These are phyloP conservation scores for Cardiocondyla obscurior DNA, from an alignment of 1,140 invertebrate species.

Conservation along the genomic window DNA sequence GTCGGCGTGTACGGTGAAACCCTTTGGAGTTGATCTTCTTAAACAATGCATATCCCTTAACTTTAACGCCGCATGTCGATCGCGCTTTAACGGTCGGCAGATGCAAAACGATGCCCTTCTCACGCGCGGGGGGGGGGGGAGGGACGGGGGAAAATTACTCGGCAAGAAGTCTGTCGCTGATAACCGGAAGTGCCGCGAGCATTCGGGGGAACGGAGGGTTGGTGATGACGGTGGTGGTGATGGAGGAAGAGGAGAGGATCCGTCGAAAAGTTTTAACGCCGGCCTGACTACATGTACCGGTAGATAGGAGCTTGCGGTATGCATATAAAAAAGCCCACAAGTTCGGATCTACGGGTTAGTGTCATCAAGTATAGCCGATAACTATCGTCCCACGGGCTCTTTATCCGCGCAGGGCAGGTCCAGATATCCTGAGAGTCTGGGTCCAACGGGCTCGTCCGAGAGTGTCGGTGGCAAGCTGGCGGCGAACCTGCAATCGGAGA, in stretches of 20 bases:
- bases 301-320: conserved; percentile 85
- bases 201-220: conserved; percentile 39
- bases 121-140: conserved; percentile 25
- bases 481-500: conserved; percentile 22
- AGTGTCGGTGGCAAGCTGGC: not conserved
- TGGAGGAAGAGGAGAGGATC: conserved; percentile 56
- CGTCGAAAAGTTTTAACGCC: conserved; percentile 77
- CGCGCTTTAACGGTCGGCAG: not conserved
- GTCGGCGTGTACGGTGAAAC: not conserved
- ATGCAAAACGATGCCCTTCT: not conserved
- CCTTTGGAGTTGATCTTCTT: not conserved
- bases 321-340: conserved; percentile 85
- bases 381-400: conserved; percentile 49
- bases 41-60: not conserved
- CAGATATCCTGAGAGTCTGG: conserved; percentile 6
- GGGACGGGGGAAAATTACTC: too few relatives aligned
- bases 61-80: not conserved
- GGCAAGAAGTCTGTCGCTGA: conserved; percentile 60
- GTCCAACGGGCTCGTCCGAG: not conserved
- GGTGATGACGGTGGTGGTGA: not conserved
- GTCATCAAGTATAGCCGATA: conserved; percentile 83
- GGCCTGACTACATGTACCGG: conserved; percentile 85
- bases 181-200: conserved; percentile 63
- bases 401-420: conserved; percentile 24
- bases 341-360: conserved; percentile 85